Conservation (phyloP, 1,140 invertebrate species). For the Orius laevigatus region DNA sequence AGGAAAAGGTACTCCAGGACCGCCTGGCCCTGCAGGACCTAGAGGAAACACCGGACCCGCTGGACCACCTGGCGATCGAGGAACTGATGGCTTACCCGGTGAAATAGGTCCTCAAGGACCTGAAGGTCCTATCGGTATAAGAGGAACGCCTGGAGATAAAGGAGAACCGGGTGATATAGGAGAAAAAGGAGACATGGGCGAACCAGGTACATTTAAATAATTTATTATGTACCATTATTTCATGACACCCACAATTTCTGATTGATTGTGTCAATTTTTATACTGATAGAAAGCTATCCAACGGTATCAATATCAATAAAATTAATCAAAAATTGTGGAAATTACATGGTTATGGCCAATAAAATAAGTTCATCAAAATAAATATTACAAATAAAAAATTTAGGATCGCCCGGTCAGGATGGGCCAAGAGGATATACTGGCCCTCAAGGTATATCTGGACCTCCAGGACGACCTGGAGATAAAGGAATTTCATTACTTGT, state of each 20-base stretch:
- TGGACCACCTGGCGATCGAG: slow-evolving; percentile 57
- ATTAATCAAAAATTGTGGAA: too few species aligned
- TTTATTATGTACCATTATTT: too few species aligned
- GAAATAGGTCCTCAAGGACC: slow-evolving; percentile 16
- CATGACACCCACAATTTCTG: too few species aligned
- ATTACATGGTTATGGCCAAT: too few species aligned
- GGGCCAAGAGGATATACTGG: slow-evolving; percentile 1
- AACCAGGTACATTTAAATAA: neutral
- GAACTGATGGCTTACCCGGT: slow-evolving; percentile 49
- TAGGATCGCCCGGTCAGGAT: neutral
- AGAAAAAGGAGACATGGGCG: neutral
- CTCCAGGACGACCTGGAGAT: slow-evolving; percentile 28
- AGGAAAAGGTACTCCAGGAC: slow-evolving; percentile 3
- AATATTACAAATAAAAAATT: too few species aligned
- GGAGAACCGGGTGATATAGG: neutral
- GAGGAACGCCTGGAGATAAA: slow-evolving; percentile 51
- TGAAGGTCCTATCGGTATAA: slow-evolving; percentile 12
- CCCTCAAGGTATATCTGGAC: neutral
- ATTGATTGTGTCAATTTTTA: too few species aligned
- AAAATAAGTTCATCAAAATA: too few species aligned
- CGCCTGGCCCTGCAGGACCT: slow-evolving; percentile 52
- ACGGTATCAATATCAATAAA: too few species aligned
- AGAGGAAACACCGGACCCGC: slow-evolving; percentile 46
- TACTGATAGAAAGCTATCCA: too few species aligned
- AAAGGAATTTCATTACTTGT: slow-evolving; percentile 29